Percentiles rank a stretch among this genome's conserved stretches.
These are phyloP conservation scores for Hippocampus mohnikei DNA, from an alignment of 2,113 vertebrate species.

Conservation along the genomic window DNA sequence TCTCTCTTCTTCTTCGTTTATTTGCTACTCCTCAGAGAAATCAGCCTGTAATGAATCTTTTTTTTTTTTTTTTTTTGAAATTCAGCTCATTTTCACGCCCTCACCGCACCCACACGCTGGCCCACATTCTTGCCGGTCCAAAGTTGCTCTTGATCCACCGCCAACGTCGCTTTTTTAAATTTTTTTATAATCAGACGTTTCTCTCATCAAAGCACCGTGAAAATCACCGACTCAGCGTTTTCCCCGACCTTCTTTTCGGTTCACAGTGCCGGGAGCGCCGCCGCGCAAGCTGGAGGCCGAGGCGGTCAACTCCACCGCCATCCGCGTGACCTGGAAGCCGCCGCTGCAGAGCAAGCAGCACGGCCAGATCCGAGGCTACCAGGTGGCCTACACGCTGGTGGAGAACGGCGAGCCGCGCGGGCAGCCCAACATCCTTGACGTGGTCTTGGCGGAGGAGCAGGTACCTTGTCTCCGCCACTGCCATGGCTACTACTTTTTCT, in stretches of 20 bases:
- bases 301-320: constrained; percentile 89
- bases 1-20: constrained; percentile 38
- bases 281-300: constrained; percentile 93
- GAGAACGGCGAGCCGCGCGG: constrained; percentile 91
- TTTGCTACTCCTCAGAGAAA: constrained; percentile 56
- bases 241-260: background rate
- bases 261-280: constrained; percentile 91
- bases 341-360: constrained; percentile 92
- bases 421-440: constrained; percentile 88
- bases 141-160: constrained; percentile 31
- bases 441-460: constrained; percentile 93
- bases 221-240: constrained; percentile 34
- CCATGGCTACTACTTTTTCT: constrained; percentile 25
- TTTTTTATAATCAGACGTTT: constrained; percentile 14
- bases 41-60: constrained; percentile 66
- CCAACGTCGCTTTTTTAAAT: constrained; percentile 1
- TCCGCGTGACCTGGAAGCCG: constrained; percentile 92
- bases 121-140: constrained; percentile 16
- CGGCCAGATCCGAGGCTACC: constrained; percentile 95
- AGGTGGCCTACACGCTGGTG: constrained; percentile 91
- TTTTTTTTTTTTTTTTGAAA: constrained; percentile 37
- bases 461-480: constrained; percentile 66
- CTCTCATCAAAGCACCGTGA: constrained; percentile 39
- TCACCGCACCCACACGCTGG: constrained; percentile 35
- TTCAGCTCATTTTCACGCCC: constrained; percentile 58